Percentiles rank a stretch among this genome's conserved stretches.
phyloP scores from a whole-genome alignment of 2,113 vertebrate species.

The Microcebus jonahi region DNA sequence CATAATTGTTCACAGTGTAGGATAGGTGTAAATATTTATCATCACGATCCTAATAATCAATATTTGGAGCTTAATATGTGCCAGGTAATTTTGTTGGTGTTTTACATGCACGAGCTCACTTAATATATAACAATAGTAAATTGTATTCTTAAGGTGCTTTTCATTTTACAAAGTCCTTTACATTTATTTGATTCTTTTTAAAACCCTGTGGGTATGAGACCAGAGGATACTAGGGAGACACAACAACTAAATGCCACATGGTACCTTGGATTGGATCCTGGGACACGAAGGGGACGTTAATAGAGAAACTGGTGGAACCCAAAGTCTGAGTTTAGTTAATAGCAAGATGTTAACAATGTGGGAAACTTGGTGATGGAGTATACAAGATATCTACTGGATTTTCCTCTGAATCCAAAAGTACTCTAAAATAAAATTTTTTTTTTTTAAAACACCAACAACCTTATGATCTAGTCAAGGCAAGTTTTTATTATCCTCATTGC shows the following conservation, averaged over 20 bases:
- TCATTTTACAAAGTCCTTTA: slow-evolving; percentile 15
- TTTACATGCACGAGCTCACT: background rate
- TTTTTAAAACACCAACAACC: background rate
- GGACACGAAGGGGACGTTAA: background rate
- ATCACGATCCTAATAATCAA: background rate
- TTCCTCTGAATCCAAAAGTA: background rate
- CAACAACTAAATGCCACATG: background rate
- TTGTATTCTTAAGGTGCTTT: background rate
- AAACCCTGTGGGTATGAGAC: background rate
- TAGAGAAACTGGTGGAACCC: background rate
- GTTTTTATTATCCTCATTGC: background rate
- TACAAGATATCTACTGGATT: background rate
- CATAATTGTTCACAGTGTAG: background rate
- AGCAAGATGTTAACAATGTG: background rate
- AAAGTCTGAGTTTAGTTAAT: background rate
- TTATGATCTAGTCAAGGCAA: background rate
- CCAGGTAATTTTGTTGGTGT: background rate
- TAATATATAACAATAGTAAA: background rate
- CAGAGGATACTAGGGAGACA: background rate
- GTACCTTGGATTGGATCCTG: background rate
- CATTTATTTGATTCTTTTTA: background rate
- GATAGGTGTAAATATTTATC: background rate
- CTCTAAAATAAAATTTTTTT: background rate
- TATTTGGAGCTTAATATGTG: background rate
- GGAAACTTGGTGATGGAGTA: background rate